These are phyloP conservation scores for Podarcis cretensis DNA, from an alignment of 2,113 vertebrate genomes.

Conservation along the genomic window DNA sequence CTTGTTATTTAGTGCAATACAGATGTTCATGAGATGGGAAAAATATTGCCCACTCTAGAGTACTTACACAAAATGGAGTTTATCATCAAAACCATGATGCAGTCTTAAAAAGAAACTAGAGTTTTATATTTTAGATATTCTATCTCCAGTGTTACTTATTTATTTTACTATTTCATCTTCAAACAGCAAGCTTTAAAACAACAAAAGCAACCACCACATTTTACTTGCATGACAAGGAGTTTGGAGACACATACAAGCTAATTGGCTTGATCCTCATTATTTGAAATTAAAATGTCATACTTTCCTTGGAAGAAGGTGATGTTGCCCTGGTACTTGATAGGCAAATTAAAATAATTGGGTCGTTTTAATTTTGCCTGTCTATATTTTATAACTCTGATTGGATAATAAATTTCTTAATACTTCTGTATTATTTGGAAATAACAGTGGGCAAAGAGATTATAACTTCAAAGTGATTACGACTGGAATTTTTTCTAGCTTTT, in stretches of 20 bases:
- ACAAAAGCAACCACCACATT: background rate
- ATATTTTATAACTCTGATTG: background rate
- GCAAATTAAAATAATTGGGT: background rate
- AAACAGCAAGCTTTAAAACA: background rate
- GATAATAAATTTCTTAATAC: background rate
- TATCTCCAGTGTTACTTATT: background rate
- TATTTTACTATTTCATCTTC: background rate
- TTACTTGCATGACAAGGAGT: background rate
- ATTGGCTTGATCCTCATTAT: background rate
- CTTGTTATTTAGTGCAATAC: background rate
- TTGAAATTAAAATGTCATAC: slow-evolving; percentile 3
- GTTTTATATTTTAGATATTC: background rate
- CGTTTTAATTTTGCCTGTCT: background rate
- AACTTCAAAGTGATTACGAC: background rate
- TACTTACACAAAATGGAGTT: background rate
- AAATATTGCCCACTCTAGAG: background rate
- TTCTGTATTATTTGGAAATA: background rate
- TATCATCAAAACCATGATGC: background rate
- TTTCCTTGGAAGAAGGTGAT: slow-evolving; percentile 1
- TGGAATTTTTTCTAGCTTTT: background rate
- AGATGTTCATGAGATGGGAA: background rate
- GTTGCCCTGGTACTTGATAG: background rate
- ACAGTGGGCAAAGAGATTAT: fast-evolving
- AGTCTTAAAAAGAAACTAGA: background rate
- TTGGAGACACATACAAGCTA: background rate